phyloP scores from a whole-genome alignment of 2,113 vertebrate species.

The Riparia riparia region DNA sequence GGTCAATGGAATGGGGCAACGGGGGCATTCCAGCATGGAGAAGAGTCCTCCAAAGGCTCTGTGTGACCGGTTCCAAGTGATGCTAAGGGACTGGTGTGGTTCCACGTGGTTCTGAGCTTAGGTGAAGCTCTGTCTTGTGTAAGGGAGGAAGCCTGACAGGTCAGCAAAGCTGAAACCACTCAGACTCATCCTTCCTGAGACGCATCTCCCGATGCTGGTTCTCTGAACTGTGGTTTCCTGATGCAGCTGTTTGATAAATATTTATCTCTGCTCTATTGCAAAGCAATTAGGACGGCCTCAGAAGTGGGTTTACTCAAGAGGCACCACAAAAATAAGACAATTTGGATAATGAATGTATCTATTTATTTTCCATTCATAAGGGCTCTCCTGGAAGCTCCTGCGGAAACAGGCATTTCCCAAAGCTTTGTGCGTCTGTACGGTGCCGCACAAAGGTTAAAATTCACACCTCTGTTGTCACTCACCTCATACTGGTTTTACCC shows the following conservation, averaged over 20 bases:
- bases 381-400: slow-evolving; percentile 28
- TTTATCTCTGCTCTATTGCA: slow-evolving; percentile 62
- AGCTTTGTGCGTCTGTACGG: rapidly evolving
- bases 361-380: slow-evolving; percentile 32
- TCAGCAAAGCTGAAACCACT: slow-evolving; percentile 44
- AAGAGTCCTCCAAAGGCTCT: neutral
- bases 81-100: neutral
- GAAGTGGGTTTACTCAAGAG: slow-evolving; percentile 65
- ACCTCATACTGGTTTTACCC: neutral
- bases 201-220: neutral
- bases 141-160: slow-evolving; percentile 38
- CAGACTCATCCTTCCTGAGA: slow-evolving; percentile 55
- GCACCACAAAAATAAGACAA: slow-evolving; percentile 49
- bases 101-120: neutral
- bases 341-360: slow-evolving; percentile 36
- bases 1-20: neutral
- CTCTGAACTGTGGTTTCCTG: slow-evolving; percentile 65
- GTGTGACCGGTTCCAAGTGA: neutral
- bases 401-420: slow-evolving; percentile 7
- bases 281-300: slow-evolving; percentile 51
- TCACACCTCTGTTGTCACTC: neutral
- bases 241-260: slow-evolving; percentile 66
- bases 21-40: neutral
- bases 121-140: neutral
- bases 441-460: neutral